Conservation (phyloP, 2,113 vertebrate species). For the Sterna hirundo region DNA sequence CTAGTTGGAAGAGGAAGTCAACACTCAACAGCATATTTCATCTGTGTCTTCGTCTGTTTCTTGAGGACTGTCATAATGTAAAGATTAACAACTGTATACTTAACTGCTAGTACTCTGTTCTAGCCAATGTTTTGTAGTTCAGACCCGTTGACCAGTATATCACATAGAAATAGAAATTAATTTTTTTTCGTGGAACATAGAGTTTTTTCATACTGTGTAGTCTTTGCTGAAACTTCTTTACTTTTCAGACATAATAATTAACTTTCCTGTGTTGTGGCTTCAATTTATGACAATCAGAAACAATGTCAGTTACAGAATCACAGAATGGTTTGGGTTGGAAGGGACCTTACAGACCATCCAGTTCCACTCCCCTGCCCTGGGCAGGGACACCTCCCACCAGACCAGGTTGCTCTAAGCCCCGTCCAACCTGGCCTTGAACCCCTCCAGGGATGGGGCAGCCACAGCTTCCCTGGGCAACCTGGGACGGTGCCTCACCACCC, state of each 20-base stretch:
- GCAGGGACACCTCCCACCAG: too few relatives aligned
- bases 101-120: not conserved
- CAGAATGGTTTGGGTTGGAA: too few relatives aligned
- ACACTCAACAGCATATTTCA: not conserved
- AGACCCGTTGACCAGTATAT: not conserved
- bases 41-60: not conserved
- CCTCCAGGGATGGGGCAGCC: too few relatives aligned
- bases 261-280: not conserved
- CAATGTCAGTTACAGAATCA: not conserved
- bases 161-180: not conserved
- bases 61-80: not conserved
- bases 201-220: not conserved
- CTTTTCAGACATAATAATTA: not conserved
- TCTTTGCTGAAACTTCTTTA: not conserved
- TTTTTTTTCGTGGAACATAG: not conserved
- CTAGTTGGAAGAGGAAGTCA: not conserved
- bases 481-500: too few relatives aligned
- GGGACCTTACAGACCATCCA: too few relatives aligned
- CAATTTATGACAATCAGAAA: not conserved
- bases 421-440: too few relatives aligned
- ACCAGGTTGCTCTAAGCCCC: too few relatives aligned
- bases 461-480: too few relatives aligned
- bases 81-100: not conserved
- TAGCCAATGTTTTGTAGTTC: not conserved
- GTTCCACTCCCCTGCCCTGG: too few relatives aligned